Evolutionary conservation across 2,888 invertebrate species (phyloP).

Genomic region (Mythimna loreyi): DNA sequence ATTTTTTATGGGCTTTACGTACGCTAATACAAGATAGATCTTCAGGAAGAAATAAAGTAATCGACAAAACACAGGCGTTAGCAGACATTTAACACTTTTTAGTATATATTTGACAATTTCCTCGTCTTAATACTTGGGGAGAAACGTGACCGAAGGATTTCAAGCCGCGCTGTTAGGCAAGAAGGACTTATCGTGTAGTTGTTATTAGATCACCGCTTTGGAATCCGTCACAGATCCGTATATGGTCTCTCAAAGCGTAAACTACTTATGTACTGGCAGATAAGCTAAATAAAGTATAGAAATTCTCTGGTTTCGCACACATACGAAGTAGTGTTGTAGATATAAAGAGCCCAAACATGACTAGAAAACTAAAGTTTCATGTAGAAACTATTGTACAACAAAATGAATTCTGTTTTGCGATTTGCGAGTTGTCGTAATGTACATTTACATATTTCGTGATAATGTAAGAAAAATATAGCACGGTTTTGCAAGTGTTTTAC

Average conservation of each 20-base stretch:
- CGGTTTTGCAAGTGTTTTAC: slow-evolving; percentile 9
- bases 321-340: slow-evolving; percentile 18
- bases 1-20: background rate
- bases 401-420: slow-evolving; percentile 37
- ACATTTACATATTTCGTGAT: slow-evolving; percentile 43
- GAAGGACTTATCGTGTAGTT: slow-evolving; percentile 53
- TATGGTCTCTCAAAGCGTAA: slow-evolving; percentile 55
- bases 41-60: background rate
- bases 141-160: slow-evolving; percentile 67
- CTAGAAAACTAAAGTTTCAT: slow-evolving; percentile 35
- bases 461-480: slow-evolving; percentile 32
- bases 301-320: slow-evolving; percentile 22
- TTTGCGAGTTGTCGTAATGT: slow-evolving; percentile 29
- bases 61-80: background rate
- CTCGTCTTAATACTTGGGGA: slow-evolving; percentile 29
- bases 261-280: slow-evolving; percentile 43
- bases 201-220: slow-evolving; percentile 74
- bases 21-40: background rate
- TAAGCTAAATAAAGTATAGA: slow-evolving; percentile 41
- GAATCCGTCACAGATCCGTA: slow-evolving; percentile 69
- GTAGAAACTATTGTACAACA: slow-evolving; percentile 37
- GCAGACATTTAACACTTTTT: slow-evolving; percentile 12
- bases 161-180: slow-evolving; percentile 51
- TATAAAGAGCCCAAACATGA: slow-evolving; percentile 24
- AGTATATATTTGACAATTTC: slow-evolving; percentile 25